Base-by-base conservation (phyloP, 2,797 vertebrate species). In the Pantherophis vulpinus region DNA sequence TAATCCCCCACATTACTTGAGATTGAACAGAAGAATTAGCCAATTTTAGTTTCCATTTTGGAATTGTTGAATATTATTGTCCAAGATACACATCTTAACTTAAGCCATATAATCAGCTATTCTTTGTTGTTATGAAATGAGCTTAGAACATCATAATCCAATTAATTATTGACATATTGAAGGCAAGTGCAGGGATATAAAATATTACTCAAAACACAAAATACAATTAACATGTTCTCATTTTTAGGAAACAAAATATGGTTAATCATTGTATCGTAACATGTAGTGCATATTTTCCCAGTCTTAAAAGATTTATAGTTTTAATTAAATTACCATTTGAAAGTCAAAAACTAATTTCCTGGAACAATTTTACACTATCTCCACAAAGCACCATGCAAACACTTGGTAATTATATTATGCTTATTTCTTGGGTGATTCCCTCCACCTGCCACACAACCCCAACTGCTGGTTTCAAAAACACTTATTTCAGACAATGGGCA, bases 321-420 rank as follows among this genome's bases (percentile, higher is more conserved):
- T 93, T 93, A 93, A 94, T 94, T 93, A 93, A 54, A 87, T 92
- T 94, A 94, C 20, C 87, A 10, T 83, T 93, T 66, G 88, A 32
- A 47, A 93, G 47, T 4, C 42, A 63, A 87, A 92, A 91, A 83
- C 59, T 88, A 90, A 94, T 93, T 92, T 87, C 42, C 88, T 66
- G 20, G 79, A 92, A 93, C 47, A 90, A 90, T 88, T 94, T 94
- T 92, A 79, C 91, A 93, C 83, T 91, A 91, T 2, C 86, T 23
- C 37, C 86, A 91, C 90, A 93, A 94, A 91, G 32, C 37, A 25
- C 29, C 66, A 86, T 56, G 66, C 37, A 90, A 93, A 93, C 56
- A 87, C 61, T 60, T 87, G 1, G 32, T 94, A 91, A 91, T 93
- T 91, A 94, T 54, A 94, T 92, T 91, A 93, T 25, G 55, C 5